phyloP scores from a whole-genome alignment of 2,113 vertebrate genomes.

The Theristicus caerulescens region DNA sequence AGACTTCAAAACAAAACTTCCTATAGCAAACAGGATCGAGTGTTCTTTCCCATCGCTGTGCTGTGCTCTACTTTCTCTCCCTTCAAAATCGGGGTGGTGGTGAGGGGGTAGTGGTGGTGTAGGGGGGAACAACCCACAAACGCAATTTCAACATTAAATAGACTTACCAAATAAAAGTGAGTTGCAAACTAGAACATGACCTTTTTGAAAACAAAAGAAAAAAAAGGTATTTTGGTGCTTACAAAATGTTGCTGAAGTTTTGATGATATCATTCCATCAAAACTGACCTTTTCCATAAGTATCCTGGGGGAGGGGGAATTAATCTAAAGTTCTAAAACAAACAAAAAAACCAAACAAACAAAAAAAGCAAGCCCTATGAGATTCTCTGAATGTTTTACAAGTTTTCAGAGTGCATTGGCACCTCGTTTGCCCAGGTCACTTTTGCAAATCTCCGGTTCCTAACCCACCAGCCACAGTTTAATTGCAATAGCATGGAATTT shows the following conservation, averaged over 20 bases:
- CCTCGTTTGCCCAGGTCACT: not conserved
- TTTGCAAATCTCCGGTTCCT: not conserved
- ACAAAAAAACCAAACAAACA: no score
- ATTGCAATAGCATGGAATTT: not conserved
- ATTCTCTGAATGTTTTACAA: not conserved
- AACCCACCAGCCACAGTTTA: not conserved
- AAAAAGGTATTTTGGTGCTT: not conserved
- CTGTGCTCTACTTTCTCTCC: not conserved
- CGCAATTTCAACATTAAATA: not conserved
- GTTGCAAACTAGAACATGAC: not conserved
- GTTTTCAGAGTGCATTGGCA: not conserved
- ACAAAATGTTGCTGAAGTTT: not conserved
- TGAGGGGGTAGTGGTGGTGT: no score
- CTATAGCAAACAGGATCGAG: not conserved
- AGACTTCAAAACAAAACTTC: not conserved
- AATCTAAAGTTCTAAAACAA: not conserved
- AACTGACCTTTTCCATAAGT: not conserved
- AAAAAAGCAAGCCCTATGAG: not conserved
- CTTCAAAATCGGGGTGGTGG: not conserved
- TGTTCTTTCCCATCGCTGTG: not conserved
- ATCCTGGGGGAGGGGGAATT: no score
- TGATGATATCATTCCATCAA: not conserved
- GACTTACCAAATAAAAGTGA: not conserved
- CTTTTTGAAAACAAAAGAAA: not conserved
- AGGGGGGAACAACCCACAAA: not conserved